Evolutionary conservation across 2,797 vertebrate species (phyloP).

Genomic region (Coregonus suidteri): DNA sequence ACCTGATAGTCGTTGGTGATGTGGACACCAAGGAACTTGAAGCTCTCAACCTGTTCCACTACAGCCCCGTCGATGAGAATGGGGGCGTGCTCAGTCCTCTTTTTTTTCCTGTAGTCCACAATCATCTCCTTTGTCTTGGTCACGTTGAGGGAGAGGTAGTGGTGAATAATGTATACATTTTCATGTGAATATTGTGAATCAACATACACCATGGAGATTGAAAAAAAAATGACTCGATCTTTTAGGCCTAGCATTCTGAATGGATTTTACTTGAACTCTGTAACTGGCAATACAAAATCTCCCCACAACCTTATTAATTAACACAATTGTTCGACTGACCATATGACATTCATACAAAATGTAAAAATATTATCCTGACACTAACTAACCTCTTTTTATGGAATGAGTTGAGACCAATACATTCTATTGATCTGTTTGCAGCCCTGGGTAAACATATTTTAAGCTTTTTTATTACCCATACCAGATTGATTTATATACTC

Average conservation of each 20-base stretch:
- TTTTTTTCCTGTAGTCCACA: no score
- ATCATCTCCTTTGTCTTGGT: no score
- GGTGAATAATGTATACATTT: background rate
- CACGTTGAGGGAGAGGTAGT: no score
- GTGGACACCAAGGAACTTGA: no score
- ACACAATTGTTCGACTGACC: background rate
- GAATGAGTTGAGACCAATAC: background rate
- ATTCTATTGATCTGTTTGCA: constrained; percentile 23
- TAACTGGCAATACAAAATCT: background rate
- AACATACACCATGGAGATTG: background rate
- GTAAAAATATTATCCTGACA: background rate
- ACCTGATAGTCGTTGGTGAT: no score
- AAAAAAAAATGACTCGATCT: background rate
- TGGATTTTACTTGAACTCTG: background rate
- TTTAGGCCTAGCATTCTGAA: no score
- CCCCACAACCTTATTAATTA: background rate
- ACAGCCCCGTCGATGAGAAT: no score
- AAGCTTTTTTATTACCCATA: background rate
- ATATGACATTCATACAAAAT: background rate
- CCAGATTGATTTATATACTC: background rate
- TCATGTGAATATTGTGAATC: background rate
- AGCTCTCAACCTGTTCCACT: no score
- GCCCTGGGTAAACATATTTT: background rate
- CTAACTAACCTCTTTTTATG: background rate
- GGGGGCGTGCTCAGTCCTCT: no score